Evolutionary conservation across 1,140 invertebrate genomes (phyloP), one percentile per base, ranked within the genome.

Genomic region (Trialeurodes vaporariorum): DNA sequence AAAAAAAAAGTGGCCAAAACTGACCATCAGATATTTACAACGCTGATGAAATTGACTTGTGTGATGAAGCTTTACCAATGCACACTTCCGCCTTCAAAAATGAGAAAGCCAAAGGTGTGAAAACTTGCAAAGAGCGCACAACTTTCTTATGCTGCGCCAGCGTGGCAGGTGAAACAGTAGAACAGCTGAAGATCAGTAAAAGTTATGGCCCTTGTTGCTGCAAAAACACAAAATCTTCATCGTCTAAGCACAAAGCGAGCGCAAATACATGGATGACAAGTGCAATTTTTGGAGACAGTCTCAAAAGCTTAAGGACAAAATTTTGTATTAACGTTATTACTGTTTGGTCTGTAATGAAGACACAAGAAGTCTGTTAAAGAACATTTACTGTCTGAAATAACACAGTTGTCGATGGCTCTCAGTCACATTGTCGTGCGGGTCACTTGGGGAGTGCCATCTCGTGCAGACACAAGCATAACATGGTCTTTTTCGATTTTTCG

Each of bases 91-190:
- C 69, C 23, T 76, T 76, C 25, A 77, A 79, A 72, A 68, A 67
- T 23, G 74, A 78, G 60, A 72, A 67, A 66, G 77, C 71, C 67
- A 25, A 25, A 25, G 73, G 75, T 24, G 72, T 76, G 21, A 80
- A 81, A 72, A 58, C 70, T 62, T 71, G 66, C 2, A 79, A 80
- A 72, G 75, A 78, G 40, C 65, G 77, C 27, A 62, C 79, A 1
- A 80, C 78, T 9, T 70, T 77, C 24, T 58, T 79, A 25, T 69
- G 77, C 2, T 73, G 68, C 69, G 64, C 40, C 11, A 77, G 77
- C 11, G 75, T 69, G 58, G 73, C 78, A 34, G 71, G 69, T 22
- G 77, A 77, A 24, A 83, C 85, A 70, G 86, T 85, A 75, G 93
- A 63, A 70, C 49, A 64, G 60, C 22, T 70, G 12, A 62, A 61